Conservation (phyloP, 1,140 invertebrate species). For the Platorchestia sp. region DNA sequence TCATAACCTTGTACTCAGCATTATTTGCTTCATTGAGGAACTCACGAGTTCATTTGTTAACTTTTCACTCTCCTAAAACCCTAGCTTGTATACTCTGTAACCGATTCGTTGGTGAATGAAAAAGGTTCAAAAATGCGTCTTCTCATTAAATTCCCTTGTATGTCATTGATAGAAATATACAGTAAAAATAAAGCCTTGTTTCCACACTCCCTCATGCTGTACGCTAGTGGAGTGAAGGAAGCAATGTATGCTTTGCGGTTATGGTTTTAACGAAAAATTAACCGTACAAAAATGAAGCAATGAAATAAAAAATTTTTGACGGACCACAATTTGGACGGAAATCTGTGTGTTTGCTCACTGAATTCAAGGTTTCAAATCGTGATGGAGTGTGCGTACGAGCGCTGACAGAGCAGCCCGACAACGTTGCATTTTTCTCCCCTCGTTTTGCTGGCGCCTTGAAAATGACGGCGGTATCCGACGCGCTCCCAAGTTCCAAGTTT, state of each 20-base stretch:
- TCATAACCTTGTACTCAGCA: background rate
- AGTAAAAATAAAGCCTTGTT: background rate
- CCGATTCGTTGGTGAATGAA: background rate
- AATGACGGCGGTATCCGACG: constrained; percentile 8
- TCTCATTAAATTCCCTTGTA: background rate
- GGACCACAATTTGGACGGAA: background rate
- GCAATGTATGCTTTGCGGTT: background rate
- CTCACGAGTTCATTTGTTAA: background rate
- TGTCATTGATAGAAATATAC: background rate
- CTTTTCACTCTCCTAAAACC: background rate
- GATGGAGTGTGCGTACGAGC: background rate
- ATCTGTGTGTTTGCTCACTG: background rate
- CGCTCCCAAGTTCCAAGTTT: background rate
- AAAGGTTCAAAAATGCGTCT: background rate
- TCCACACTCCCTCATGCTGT: background rate
- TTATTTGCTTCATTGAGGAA: background rate
- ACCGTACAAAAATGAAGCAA: background rate
- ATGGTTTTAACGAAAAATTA: background rate
- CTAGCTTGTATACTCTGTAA: background rate
- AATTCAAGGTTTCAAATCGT: background rate
- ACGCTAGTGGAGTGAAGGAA: background rate
- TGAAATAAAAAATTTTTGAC: background rate
- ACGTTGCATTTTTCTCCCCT: background rate
- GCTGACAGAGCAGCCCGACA: background rate
- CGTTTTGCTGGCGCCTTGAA: constrained; percentile 9